These are phyloP conservation scores for Nymphalis polychloros DNA, from an alignment of 2,888 invertebrate species.

Conservation along the genomic window DNA sequence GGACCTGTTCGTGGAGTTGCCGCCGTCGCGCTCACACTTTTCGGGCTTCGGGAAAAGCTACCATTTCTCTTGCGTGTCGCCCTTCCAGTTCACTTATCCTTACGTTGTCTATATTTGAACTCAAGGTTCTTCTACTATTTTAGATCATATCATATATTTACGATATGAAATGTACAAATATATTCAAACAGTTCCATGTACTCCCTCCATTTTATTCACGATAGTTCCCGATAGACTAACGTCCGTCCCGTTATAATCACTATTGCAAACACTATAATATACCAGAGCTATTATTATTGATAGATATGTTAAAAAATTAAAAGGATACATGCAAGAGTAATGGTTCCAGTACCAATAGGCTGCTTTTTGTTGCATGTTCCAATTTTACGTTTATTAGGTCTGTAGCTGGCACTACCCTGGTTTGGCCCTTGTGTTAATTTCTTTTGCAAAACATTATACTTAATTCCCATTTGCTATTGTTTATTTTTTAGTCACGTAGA, in stretches of 20 bases:
- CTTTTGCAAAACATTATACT: constrained; percentile 26
- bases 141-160: constrained; percentile 15
- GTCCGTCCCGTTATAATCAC: constrained; percentile 25
- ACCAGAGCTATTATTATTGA: neutral
- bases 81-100: constrained; percentile 76
- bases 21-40: constrained; percentile 76
- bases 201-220: constrained; percentile 13
- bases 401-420: constrained; percentile 81
- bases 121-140: constrained; percentile 34
- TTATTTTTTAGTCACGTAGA: constrained; percentile 3
- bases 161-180: constrained; percentile 19
- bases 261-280: constrained; percentile 5
- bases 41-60: constrained; percentile 79
- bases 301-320: neutral
- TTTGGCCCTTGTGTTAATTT: constrained; percentile 74
- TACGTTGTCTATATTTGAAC: constrained; percentile 75
- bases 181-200: constrained; percentile 17
- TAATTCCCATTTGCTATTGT: constrained; percentile 14
- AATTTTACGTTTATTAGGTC: constrained; percentile 64
- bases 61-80: constrained; percentile 80
- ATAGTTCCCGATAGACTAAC: constrained; percentile 43
- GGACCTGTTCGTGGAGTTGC: constrained; percentile 73
- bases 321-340: constrained; percentile 52
- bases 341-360: constrained; percentile 56
- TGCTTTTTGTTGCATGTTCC: constrained; percentile 74